Conservation (phyloP, 2,797 vertebrate species). For the Somateria mollissima region DNA sequence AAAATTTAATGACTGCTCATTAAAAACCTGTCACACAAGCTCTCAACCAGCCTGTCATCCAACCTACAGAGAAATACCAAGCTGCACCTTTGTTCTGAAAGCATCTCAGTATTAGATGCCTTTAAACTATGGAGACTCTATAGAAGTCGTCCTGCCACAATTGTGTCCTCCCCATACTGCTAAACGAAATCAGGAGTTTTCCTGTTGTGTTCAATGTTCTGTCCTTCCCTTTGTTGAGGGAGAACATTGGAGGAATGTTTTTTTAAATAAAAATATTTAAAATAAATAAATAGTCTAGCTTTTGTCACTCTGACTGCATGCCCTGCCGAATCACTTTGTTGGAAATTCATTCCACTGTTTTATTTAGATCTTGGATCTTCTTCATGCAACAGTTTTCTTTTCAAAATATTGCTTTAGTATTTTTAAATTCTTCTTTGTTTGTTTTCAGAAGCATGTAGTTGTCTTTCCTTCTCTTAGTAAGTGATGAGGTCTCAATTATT, state of each 20-base stretch:
- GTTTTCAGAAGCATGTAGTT: background rate
- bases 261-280: background rate
- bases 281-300: background rate
- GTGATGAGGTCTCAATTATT: background rate
- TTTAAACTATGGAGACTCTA: background rate
- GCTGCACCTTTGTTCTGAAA: background rate
- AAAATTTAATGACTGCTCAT: background rate
- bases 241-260: background rate
- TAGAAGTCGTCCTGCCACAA: background rate
- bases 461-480: background rate
- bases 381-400: background rate
- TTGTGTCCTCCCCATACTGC: background rate
- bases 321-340: background rate
- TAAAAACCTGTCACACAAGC: background rate
- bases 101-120: background rate
- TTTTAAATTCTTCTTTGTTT: background rate
- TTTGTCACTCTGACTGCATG: background rate
- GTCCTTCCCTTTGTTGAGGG: background rate
- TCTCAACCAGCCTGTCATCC: background rate
- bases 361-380: background rate
- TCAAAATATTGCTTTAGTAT: background rate
- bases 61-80: background rate
- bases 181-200: background rate
- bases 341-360: background rate
- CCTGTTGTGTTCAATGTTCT: background rate